Percentiles rank a stretch among this genome's conserved stretches.
Evolutionary conservation across 2,113 vertebrate species (phyloP).

Genomic region (Ophiodon elongatus): DNA sequence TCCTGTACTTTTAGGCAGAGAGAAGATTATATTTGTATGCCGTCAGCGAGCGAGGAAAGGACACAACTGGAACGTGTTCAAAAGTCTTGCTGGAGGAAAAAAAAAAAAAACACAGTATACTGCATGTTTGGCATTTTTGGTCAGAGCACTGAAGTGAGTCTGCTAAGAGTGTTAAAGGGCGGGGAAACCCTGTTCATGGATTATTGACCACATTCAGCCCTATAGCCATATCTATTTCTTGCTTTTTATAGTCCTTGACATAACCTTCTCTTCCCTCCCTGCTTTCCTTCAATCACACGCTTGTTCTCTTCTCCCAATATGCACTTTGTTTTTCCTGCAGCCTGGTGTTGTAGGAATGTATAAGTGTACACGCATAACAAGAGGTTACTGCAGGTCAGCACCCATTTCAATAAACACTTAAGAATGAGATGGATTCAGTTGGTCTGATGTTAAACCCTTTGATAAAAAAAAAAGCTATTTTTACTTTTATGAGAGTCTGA

Average conservation of each 20-base stretch:
- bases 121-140: slow-evolving; percentile 51
- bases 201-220: slow-evolving; percentile 28
- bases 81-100: slow-evolving; percentile 19
- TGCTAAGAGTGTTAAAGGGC: not conserved
- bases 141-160: slow-evolving; percentile 21
- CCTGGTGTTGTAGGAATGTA: slow-evolving; percentile 44
- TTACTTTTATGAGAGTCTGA: not conserved
- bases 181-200: slow-evolving; percentile 35
- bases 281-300: slow-evolving; percentile 51
- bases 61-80: slow-evolving; percentile 46
- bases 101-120: not conserved
- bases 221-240: not conserved
- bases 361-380: slow-evolving; percentile 18
- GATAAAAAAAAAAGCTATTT: not conserved
- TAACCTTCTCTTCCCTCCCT: not conserved
- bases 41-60: slow-evolving; percentile 11
- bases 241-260: slow-evolving; percentile 5
- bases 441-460: not conserved
- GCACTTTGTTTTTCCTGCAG: slow-evolving; percentile 51
- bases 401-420: slow-evolving; percentile 19
- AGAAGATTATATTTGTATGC: slow-evolving; percentile 15
- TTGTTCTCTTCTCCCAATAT: slow-evolving; percentile 30
- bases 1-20: not conserved
- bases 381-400: slow-evolving; percentile 56
- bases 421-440: not conserved